Evolutionary conservation across 2,797 vertebrate genomes (phyloP).

Genomic region (Sebastes aleutianus): DNA sequence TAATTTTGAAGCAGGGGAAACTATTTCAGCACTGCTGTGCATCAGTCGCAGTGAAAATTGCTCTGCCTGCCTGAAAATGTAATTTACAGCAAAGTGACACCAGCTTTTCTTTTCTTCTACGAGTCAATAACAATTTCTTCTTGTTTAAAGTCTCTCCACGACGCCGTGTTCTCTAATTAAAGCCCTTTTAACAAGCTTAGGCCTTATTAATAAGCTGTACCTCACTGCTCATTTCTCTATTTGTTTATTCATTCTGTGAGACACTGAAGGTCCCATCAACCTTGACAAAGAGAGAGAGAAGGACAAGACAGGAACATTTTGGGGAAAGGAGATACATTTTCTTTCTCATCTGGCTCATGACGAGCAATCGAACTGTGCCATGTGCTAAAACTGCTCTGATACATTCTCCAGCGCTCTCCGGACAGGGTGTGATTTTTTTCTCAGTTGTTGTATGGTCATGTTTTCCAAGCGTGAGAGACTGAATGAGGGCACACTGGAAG

Average conservation of each 20-base stretch:
- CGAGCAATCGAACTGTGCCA: slow-evolving; percentile 2
- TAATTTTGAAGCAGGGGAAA: background rate
- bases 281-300: background rate
- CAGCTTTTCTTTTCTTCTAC: background rate
- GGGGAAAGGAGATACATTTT: slow-evolving; percentile 14
- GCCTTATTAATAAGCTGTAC: slow-evolving; percentile 16
- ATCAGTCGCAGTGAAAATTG: background rate
- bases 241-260: slow-evolving; percentile 19
- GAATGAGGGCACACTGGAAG: background rate
- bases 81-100: slow-evolving; percentile 1
- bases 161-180: slow-evolving; percentile 11
- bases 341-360: slow-evolving; percentile 14
- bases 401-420: slow-evolving; percentile 13
- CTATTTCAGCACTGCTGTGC: background rate
- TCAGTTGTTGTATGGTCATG: slow-evolving; percentile 9
- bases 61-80: slow-evolving; percentile 11
- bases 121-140: slow-evolving; percentile 19
- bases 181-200: slow-evolving; percentile 27
- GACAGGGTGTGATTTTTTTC: slow-evolving; percentile 22
- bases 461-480: slow-evolving; percentile 13
- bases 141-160: slow-evolving; percentile 6
- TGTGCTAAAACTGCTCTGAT: slow-evolving; percentile 30
- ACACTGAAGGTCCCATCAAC: background rate
- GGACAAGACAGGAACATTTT: background rate
- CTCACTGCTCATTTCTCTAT: slow-evolving; percentile 7